Evolutionary conservation across 2,113 vertebrate species (phyloP), one percentile per base, ranked within the genome.

Genomic region (Hyla sarda): DNA sequence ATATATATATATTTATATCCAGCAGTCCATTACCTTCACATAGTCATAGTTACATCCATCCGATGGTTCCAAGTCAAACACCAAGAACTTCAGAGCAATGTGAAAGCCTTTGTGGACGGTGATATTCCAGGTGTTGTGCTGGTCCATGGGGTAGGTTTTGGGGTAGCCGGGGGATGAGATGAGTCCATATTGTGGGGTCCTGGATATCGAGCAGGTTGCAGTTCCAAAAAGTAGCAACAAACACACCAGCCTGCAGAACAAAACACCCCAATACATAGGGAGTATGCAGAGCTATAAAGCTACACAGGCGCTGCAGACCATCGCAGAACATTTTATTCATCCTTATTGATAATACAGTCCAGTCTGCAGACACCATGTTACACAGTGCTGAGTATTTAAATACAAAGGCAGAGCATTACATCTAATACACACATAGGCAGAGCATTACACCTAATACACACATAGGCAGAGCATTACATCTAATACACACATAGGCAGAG

Each of bases 1-100:
- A 3, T 41, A 41, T 8, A 41, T 41, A 41, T 41, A 41, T 41
- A 41, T 5, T 41, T 41, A 8, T 8, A 41, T 41, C 3, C 41
- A 41, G 41, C 3, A 41, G 50, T 12, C 41, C 32, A 10, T 2
- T 91, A 99, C 98, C 95, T 95, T 96, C 67, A 99, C 93, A 69
- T 94, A 95, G 89, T 99, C 97, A 77, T 98, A 97, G 87, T 90
- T 90, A 88, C 97, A 99, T 90, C 90, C 90, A 41, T 87, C 89
- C 0, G 97, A 98, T 0, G 96, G 93, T 85, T 98, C 97, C 60
- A 99, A 89, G 83, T 99, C 96, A 91, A 99, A 93, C 73, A 95
- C 93, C 69, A 91, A 91, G 93, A 99, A 98, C 82, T 92, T 91
- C 21, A 99, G 94, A 86, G 93, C 94, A 84, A 99, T 93, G 71